Evolutionary conservation across 2,797 vertebrate genomes (phyloP).

Genomic region (Labroides dimidiatus): DNA sequence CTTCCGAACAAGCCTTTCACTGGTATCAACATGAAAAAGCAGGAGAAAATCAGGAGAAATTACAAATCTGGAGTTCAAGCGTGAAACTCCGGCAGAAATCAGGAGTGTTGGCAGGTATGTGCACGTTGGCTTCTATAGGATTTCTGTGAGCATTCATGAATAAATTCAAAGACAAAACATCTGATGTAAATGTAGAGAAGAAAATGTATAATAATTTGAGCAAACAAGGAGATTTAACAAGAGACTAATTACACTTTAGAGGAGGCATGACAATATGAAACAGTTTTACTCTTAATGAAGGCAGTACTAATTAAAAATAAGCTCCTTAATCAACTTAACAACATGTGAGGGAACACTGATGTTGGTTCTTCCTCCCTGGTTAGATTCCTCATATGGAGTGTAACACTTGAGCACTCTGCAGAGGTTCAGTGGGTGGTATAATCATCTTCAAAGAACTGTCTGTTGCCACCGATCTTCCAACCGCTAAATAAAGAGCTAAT

Average conservation of each 20-base stretch:
- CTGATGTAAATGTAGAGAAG: not conserved
- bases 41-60: too few species aligned
- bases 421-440: constrained; percentile 31
- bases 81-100: too few species aligned
- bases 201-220: not conserved
- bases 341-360: constrained; percentile 8
- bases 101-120: too few species aligned
- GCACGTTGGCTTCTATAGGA: too few species aligned
- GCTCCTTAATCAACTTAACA: constrained; percentile 26
- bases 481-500: constrained; percentile 31
- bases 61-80: too few species aligned
- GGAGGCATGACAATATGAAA: constrained; percentile 13
- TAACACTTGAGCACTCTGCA: not conserved
- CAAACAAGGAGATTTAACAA: not conserved
- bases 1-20: too few species aligned
- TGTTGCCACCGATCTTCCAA: constrained; percentile 15
- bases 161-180: not conserved
- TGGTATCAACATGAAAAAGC: too few species aligned
- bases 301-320: constrained; percentile 8
- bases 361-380: constrained; percentile 14
- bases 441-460: constrained; percentile 35
- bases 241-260: not conserved
- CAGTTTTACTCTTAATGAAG: constrained; percentile 17
- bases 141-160: too few species aligned
- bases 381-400: constrained; percentile 10